phyloP scores from a whole-genome alignment of 2,888 invertebrate genomes.

The Hofmannophila pseudospretella region DNA sequence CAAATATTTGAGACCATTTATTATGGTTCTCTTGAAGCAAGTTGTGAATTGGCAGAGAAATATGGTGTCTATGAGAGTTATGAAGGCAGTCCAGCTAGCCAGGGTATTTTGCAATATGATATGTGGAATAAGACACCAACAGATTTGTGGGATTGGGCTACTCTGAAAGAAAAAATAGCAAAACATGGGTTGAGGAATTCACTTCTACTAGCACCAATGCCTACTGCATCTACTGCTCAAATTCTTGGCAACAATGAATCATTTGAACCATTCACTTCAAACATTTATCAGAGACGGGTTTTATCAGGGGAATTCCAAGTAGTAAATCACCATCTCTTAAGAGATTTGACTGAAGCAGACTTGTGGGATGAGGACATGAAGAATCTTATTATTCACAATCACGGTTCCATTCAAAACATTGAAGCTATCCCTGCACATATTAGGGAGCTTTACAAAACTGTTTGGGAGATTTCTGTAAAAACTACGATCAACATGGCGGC shows the following conservation, averaged over 20 bases:
- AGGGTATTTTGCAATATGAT: slow-evolving; percentile 97
- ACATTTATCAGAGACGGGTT: slow-evolving; percentile 96
- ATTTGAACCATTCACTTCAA: slow-evolving; percentile 98
- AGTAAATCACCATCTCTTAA: slow-evolving; percentile 96
- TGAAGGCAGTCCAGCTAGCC: slow-evolving; percentile 93
- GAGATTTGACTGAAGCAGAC: slow-evolving; percentile 93
- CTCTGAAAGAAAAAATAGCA: slow-evolving; percentile 89
- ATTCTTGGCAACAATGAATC: slow-evolving; percentile 99
- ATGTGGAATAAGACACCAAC: slow-evolving; percentile 97
- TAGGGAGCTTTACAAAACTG: slow-evolving; percentile 94
- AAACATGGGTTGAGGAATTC: slow-evolving; percentile 96
- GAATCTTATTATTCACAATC: slow-evolving; percentile 92
- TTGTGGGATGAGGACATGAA: slow-evolving; percentile 98
- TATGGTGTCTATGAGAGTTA: slow-evolving; percentile 95
- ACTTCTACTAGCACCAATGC: slow-evolving; percentile 97
- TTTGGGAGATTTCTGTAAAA: slow-evolving; percentile 98
- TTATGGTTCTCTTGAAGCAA: slow-evolving; percentile 96
- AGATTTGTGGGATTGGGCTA: slow-evolving; percentile 92
- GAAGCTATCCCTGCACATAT: slow-evolving; percentile 90
- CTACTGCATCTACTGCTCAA: slow-evolving; percentile 99
- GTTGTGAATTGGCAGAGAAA: slow-evolving; percentile 93
- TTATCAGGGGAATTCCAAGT: slow-evolving; percentile 97
- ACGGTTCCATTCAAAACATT: slow-evolving; percentile 95
- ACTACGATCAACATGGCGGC: slow-evolving; percentile 97
- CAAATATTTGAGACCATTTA: slow-evolving; percentile 99